Base-by-base conservation (phyloP, 2,888 invertebrate species). In the Artemia sinica region DNA sequence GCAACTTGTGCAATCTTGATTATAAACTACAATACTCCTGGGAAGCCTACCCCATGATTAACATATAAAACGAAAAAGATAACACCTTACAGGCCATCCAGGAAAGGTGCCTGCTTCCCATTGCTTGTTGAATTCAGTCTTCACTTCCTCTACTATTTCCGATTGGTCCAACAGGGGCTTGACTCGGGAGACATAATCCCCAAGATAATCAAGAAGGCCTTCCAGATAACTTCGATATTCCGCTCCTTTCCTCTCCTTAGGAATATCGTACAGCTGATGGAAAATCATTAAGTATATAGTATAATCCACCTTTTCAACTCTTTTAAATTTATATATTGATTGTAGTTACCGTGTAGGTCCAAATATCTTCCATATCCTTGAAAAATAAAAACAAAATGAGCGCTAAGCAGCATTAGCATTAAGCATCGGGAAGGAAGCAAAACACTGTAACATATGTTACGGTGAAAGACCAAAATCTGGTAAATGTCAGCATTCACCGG, bases 221-320 rank as follows among this genome's bases (percentile, higher is more conserved):
- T 89, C 83, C 50, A 96, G 80, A 77, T 98, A 99, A 74, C 86
- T 86, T 68, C 88, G 82, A 74, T 81, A 81, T 18, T 76, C 80
- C 8, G 80, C 76, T 74, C 80, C 82, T 73, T 83, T 83, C 67
- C 77, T 77, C 52, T 82, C 80, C 87, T 89, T 79, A 0, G 95
- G 88, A 75, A 97, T 89, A 75, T 98, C 97, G 78, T 89, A 95
- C 14, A 99, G 82, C 76, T 92, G 92, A 78, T 99, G 97, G 77
- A 97, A 95, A 70, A 87, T 86, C 72, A 88, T 87, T 71, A 99
- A 79, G 77, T 96, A 99, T 0, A 89, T 88, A 67, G 98, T 91
- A 78, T 99, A 99, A 79, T 98, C 97, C 50, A 94, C 85, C 83
- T 91, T 89, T 81, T 95, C 95, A 74, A 97, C 87, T 10, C 95